Percentiles rank a stretch among this genome's conserved stretches.
Conservation (phyloP, 2,888 invertebrate genomes). For the Danaus chrysippus region DNA sequence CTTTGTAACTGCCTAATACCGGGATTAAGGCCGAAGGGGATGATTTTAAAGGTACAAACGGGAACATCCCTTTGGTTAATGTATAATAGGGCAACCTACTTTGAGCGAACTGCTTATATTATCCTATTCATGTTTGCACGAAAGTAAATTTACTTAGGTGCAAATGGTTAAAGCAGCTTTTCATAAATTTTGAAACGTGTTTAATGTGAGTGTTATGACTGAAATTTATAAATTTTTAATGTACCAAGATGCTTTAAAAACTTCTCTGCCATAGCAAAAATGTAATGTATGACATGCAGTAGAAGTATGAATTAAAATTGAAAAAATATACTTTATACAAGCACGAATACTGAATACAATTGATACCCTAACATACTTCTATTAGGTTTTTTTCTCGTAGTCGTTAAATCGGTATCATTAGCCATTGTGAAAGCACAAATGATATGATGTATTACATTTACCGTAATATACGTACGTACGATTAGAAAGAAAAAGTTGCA, state of each 20-base stretch:
- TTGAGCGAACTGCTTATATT: conserved; percentile 68
- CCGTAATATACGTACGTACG: neutral
- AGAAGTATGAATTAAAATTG: too few relatives aligned
- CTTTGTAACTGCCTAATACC: conserved; percentile 60
- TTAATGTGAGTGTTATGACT: neutral
- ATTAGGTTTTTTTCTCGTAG: neutral
- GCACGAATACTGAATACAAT: conserved; percentile 41
- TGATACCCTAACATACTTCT: conserved; percentile 24
- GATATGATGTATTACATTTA: neutral
- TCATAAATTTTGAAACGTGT: neutral
- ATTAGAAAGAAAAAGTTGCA: conserved; percentile 2
- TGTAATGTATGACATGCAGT: too few relatives aligned
- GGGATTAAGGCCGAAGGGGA: conserved; percentile 59
- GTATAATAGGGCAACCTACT: conserved; percentile 63
- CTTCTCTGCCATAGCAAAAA: too few relatives aligned
- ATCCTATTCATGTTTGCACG: conserved; percentile 49
- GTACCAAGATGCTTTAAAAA: too few relatives aligned
- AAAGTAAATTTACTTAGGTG: conserved; percentile 16
- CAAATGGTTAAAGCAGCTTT: conserved; percentile 7
- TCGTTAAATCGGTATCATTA: neutral
- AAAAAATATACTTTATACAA: conserved; percentile 1
- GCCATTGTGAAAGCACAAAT: conserved; percentile 5
- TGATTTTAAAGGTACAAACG: conserved; percentile 51
- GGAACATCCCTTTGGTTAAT: conserved; percentile 69
- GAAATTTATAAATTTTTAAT: neutral